Conservation (phyloP, 2,888 invertebrate species). For the Odontothrips loti region DNA sequence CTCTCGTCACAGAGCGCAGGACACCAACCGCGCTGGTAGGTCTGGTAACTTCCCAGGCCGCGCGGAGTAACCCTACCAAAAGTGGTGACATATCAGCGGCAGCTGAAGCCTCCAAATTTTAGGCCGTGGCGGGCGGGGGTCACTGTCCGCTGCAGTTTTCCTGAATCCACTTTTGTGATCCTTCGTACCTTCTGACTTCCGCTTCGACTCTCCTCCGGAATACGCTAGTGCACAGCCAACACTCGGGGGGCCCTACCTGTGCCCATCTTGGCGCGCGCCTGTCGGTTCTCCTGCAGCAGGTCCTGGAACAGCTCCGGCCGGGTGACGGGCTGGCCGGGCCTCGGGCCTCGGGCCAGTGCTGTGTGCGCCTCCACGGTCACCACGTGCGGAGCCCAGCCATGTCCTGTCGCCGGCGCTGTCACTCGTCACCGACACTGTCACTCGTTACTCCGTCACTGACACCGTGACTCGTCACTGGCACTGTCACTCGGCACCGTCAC, state of each 20-base stretch:
- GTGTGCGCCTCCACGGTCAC: constrained; percentile 2
- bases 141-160: too few species aligned
- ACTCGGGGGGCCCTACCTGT: not conserved
- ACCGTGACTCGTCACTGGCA: not conserved
- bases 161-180: too few species aligned
- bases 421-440: not conserved
- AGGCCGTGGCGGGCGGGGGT: too few species aligned
- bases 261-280: not conserved
- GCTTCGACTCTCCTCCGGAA: too few species aligned
- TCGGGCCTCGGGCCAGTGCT: not conserved
- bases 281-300: constrained; percentile 13
- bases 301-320: constrained; percentile 5
- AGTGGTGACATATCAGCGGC: too few species aligned
- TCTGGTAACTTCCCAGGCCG: too few species aligned
- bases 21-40: too few species aligned
- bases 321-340: not conserved
- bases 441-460: not conserved
- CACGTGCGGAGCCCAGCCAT: not conserved
- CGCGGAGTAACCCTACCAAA: too few species aligned
- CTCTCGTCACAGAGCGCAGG: too few species aligned
- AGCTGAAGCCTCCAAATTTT: too few species aligned
- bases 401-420: not conserved
- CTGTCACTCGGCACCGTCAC: not conserved
- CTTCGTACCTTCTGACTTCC: too few species aligned
- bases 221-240: too few species aligned